Conservation (phyloP, 2,113 vertebrate genomes). For the Psophia crepitans region DNA sequence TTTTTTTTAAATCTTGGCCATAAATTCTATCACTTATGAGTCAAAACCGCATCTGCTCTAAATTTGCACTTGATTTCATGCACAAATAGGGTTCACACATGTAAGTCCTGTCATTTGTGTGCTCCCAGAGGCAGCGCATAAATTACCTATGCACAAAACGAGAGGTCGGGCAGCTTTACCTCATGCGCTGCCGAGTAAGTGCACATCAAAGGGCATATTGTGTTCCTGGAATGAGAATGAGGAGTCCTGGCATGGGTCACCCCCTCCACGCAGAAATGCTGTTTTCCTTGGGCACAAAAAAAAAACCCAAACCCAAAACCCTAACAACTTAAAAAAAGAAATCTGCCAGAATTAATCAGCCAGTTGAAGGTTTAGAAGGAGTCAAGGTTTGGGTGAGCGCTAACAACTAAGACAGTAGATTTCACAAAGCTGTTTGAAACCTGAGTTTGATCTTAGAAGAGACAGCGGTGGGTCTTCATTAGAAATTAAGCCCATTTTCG, state of each 20-base stretch:
- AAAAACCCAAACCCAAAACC: too few species aligned
- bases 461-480: neutral
- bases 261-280: neutral
- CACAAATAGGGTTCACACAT: conserved; percentile 57
- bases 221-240: conserved; percentile 3
- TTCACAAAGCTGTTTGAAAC: neutral
- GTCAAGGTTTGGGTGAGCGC: neutral
- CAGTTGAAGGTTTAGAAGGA: neutral
- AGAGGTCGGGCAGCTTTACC: conserved; percentile 10
- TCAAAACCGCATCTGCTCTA: conserved; percentile 58
- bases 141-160: conserved; percentile 36
- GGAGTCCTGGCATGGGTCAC: neutral
- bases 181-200: neutral
- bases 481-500: neutral
- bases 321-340: neutral
- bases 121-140: conserved; percentile 51
- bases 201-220: conserved; percentile 46
- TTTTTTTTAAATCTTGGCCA: neutral
- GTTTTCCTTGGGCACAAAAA: neutral
- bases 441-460: neutral
- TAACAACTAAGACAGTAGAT: neutral
- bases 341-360: neutral
- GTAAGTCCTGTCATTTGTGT: conserved; percentile 38
- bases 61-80: conserved; percentile 61
- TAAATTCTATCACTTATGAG: conserved; percentile 40